Evolutionary conservation across 1,140 invertebrate species (phyloP).

Genomic region (Aleiodes sp.): DNA sequence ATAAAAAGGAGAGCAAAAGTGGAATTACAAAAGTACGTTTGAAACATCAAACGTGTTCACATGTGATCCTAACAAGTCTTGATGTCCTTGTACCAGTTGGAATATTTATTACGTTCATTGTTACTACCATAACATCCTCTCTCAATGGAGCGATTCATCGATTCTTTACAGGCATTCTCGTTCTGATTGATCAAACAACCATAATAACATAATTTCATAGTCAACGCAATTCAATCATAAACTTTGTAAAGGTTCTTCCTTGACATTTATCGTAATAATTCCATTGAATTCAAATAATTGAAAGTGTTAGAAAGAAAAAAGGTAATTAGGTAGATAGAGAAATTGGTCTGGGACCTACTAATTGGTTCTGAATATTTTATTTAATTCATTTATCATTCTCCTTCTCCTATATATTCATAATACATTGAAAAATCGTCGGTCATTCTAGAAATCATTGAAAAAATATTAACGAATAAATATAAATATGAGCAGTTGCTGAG

Average conservation of each 20-base stretch:
- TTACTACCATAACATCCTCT: not conserved
- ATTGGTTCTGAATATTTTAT: no score
- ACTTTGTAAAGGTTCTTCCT: not conserved
- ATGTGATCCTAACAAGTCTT: not conserved
- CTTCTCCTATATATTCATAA: no score
- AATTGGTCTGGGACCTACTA: no score
- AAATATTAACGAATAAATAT: no score
- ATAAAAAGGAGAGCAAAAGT: not conserved
- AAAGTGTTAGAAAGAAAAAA: not conserved
- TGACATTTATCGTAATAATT: not conserved
- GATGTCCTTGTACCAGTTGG: conserved; percentile 2
- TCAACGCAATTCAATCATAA: not conserved
- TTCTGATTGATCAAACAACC: not conserved
- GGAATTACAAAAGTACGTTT: not conserved
- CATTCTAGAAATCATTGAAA: no score
- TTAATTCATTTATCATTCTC: no score
- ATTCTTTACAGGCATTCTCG: not conserved
- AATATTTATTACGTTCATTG: not conserved
- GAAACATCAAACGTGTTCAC: not conserved
- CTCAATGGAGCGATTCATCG: not conserved
- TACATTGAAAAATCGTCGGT: no score
- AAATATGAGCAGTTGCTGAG: no score
- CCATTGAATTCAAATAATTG: not conserved
- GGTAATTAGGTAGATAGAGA: not conserved
- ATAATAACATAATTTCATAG: not conserved